A percentile compares a stretch with the other conserved stretches of the same genome.
phyloP scores from a whole-genome alignment of 2,888 invertebrate genomes.

The Opisthograptis luteolata region DNA sequence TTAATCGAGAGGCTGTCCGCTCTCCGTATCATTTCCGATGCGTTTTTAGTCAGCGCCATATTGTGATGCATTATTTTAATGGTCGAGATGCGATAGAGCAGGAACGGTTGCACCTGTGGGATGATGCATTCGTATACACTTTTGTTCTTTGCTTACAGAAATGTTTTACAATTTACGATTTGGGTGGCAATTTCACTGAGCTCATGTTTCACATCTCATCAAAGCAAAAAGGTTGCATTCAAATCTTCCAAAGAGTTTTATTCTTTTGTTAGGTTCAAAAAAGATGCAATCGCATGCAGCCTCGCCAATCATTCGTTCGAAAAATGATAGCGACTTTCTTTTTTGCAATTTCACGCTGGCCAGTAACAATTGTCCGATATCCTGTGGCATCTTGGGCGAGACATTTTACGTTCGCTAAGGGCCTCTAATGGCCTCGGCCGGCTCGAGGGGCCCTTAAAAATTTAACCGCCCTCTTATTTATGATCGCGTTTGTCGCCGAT shows the following conservation, averaged over 20 bases:
- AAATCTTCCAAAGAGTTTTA: slow-evolving; percentile 5
- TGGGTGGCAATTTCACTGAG: neutral
- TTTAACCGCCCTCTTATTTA: slow-evolving; percentile 80
- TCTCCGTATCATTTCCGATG: slow-evolving; percentile 58
- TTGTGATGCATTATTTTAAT: slow-evolving; percentile 71
- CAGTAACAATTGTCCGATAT: slow-evolving; percentile 72
- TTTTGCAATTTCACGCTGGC: slow-evolving; percentile 65
- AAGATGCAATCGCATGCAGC: slow-evolving; percentile 18
- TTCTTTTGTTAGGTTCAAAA: neutral
- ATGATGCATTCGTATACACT: slow-evolving; percentile 39
- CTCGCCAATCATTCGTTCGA: slow-evolving; percentile 37
- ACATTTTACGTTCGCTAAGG: slow-evolving; percentile 66
- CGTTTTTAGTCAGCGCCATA: slow-evolving; percentile 60
- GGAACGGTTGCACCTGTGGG: slow-evolving; percentile 51
- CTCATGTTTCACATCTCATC: slow-evolving; percentile 11
- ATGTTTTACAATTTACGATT: slow-evolving; percentile 11
- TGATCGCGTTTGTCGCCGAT: slow-evolving; percentile 54
- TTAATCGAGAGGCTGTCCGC: slow-evolving; percentile 59
- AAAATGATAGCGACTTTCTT: slow-evolving; percentile 46
- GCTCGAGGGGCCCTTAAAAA: slow-evolving; percentile 70
- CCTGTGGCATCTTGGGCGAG: slow-evolving; percentile 61
- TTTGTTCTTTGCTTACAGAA: slow-evolving; percentile 1
- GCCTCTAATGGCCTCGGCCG: slow-evolving; percentile 74
- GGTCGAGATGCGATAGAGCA: slow-evolving; percentile 49
- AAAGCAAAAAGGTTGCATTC: slow-evolving; percentile 13